These are phyloP conservation scores for Panurus biarmicus DNA, from an alignment of 2,113 vertebrate species.

Conservation along the genomic window DNA sequence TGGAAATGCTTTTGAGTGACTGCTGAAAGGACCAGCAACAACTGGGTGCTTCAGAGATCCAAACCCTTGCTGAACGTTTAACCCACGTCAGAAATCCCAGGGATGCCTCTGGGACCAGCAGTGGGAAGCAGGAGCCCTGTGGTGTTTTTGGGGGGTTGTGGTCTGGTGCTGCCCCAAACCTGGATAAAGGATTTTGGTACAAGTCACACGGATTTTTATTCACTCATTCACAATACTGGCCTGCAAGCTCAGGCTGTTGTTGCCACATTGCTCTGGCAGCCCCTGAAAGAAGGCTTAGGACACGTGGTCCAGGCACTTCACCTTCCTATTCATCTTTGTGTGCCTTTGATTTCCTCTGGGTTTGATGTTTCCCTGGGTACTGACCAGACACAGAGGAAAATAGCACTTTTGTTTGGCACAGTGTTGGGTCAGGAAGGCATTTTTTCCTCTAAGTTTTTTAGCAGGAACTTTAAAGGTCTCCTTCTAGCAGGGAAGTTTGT, in stretches of 20 bases:
- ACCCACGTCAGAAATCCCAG: accelerated
- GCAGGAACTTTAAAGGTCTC: not conserved
- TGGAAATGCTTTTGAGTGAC: not conserved
- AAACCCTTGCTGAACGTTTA: accelerated
- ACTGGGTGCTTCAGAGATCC: not conserved
- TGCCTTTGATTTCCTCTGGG: not conserved
- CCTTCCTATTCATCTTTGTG: not conserved
- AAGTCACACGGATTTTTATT: not conserved
- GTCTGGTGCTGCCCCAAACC: not conserved
- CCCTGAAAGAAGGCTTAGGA: not conserved
- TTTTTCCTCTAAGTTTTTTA: not conserved
- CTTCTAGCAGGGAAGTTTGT: not conserved
- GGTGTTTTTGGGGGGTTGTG: not conserved
- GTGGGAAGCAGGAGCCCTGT: not conserved
- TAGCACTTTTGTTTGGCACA: not conserved
- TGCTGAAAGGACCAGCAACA: not conserved
- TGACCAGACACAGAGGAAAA: not conserved
- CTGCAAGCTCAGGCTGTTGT: not conserved
- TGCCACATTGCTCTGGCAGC: not conserved
- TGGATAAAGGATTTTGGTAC: not conserved
- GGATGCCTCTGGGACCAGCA: not conserved
- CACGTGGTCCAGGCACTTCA: not conserved
- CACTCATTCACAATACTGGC: not conserved
- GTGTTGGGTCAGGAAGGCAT: accelerated
- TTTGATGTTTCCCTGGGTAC: not conserved